Evolutionary conservation across 1,140 invertebrate species (phyloP), one percentile per base, ranked within the genome.

Genomic region (Monochamus saltuarius): DNA sequence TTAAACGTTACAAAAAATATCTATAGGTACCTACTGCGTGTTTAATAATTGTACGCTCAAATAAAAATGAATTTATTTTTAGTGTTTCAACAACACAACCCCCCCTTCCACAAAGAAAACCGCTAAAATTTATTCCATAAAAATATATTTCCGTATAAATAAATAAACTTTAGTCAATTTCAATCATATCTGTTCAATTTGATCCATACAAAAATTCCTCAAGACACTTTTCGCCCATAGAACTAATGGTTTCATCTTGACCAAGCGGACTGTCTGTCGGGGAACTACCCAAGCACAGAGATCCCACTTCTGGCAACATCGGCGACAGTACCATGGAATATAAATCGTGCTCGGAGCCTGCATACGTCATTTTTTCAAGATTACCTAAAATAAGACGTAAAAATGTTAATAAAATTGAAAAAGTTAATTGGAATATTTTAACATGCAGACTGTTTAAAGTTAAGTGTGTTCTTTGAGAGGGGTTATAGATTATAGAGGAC

Each of bases 281-380:
- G 2, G 78, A 78, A n/a, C 75, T 79, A n/a, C 78, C 78, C 7
- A 83, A 53, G 59, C 77, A 75, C 36, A 83, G 65, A n/a, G 81
- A 79, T 64, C 80, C 75, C 64, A 83, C 80, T 67, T 82, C 77
- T 11, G 36, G 80, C 73, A 46, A 76, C 29, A 78, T 43, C 1
- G 80, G 77, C 42, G 80, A 79, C 66, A 81, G 73, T 10, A 80
- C 73, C 65, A 81, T 72, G 6, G 78, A 76, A 60, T 81, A 81
- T 47, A 81, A 80, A 67, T 82, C 78, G 29, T 51, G 51, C 51
- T 53, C 17, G 16, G 36, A 16, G 16, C 19, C 36, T 39, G 36
- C 19, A 22, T 53, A 53, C 14, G 40, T 11, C 17, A 53, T 16
- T 29, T 56, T 45, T 22, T 56, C 34, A 1, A 56, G 13, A 2